Evolutionary conservation across 2,888 invertebrate genomes (phyloP).

Genomic region (Rotaria macrura): DNA sequence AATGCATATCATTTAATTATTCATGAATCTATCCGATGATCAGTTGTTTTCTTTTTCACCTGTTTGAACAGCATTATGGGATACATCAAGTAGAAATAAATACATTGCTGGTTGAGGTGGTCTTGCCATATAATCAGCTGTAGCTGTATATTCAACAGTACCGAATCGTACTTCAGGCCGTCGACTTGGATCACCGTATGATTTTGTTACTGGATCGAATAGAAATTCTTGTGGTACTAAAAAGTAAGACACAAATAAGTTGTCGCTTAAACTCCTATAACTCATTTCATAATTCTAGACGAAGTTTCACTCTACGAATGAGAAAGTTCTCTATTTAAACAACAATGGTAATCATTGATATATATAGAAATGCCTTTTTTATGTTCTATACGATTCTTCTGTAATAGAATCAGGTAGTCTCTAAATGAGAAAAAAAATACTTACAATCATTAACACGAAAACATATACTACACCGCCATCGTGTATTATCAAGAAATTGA

Average conservation of each 20-base stretch:
- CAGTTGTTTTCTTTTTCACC: conserved; percentile 47
- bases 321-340: too few species aligned
- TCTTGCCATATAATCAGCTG: conserved; percentile 88
- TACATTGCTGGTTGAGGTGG: conserved; percentile 96
- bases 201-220: conserved; percentile 89
- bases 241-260: conserved; percentile 37
- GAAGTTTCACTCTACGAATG: too few species aligned
- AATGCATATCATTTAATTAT: too few species aligned
- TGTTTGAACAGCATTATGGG: conserved; percentile 53
- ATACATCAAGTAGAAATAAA: conserved; percentile 83
- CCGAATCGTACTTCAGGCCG: conserved; percentile 89
- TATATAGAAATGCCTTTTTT: too few species aligned
- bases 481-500: conserved; percentile 78
- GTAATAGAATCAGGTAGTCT: too few species aligned
- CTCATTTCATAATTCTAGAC: too few species aligned
- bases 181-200: conserved; percentile 82
- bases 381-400: too few species aligned
- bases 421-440: conserved; percentile 41
- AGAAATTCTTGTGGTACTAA: conserved; percentile 94
- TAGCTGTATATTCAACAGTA: conserved; percentile 95
- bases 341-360: too few species aligned
- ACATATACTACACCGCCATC: conserved; percentile 98
- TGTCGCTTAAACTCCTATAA: too few species aligned
- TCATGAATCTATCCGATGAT: background rate
- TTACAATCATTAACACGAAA: conserved; percentile 87